Evolutionary conservation across 2,113 vertebrate species (phyloP), one percentile per base, ranked within the genome.

Genomic region (Nibea coibor): DNA sequence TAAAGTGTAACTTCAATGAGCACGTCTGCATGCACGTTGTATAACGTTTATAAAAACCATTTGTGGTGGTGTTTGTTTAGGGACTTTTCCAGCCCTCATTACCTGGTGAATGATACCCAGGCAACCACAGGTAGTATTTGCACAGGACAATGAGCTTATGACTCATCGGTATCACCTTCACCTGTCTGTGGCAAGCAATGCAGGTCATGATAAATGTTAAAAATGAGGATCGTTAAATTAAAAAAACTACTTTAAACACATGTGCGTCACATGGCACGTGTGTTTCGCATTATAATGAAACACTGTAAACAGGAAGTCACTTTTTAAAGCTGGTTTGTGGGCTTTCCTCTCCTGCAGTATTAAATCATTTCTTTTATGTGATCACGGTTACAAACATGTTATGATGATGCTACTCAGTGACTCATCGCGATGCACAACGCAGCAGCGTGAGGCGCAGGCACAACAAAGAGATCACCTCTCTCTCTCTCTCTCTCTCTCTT

Each of bases 81-180:
- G 72, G 64, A 82, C 26, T 75, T 88, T 79, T 51, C 81, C 70
- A 50, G 57, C 5, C 72, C 31, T 50, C 9, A 19, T 56, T n/a
- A 12, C 4, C 9, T 0, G 39, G 12, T 68, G 42, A 57, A n/a
- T 19, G 61, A 65, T 48, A 48, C 56, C 58, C 12, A 7, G 76
- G 24, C 57, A 53, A 71, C 62, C 28, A 65, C 24, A 45, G 15
- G 9, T 3, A 14, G 24, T 15, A 53, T 63, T 63, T 22, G 31
- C 47, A 43, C n/a, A 69, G 28, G 65, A 71, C 39, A 61, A 9
- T 88, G 87, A 88, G 39, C 35, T 39, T 8, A 39, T 39, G 35
- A 39, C 8, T 88, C 87, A 88, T 62, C 56, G 56, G 65, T 66
- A 65, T 88, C 82, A 83, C 22, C 24, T 84, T 39, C 24, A 84